Conservation (phyloP, 2,888 invertebrate species). For the Metacarcinus magister region DNA sequence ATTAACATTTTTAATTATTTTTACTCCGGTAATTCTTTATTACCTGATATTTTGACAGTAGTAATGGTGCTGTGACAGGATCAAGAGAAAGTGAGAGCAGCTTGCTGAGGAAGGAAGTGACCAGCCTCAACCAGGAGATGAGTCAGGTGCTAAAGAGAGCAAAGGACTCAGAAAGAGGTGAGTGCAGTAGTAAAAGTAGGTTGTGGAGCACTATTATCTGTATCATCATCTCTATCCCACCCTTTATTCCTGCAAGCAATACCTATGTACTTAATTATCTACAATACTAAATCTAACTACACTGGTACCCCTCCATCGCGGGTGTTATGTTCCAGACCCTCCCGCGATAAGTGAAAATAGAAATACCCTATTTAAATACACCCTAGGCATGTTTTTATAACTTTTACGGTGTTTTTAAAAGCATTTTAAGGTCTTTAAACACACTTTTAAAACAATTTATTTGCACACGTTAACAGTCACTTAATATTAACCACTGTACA, state of each 20-base stretch:
- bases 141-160: slow-evolving; percentile 85
- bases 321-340: no score
- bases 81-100: slow-evolving; percentile 75
- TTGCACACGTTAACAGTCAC: no score
- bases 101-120: slow-evolving; percentile 86
- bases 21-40: neutral
- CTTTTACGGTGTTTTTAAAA: no score
- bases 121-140: slow-evolving; percentile 86
- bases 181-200: neutral
- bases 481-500: no score
- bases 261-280: no score
- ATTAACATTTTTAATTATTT: neutral
- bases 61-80: slow-evolving; percentile 67
- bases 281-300: no score
- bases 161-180: slow-evolving; percentile 86
- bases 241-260: neutral
- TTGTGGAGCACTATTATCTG: neutral
- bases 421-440: no score
- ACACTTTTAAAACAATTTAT: no score
- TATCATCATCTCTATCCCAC: neutral
- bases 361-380: no score
- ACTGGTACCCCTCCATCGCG: no score
- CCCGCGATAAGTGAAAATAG: no score
- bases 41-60: slow-evolving; percentile 53
- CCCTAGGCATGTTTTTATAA: no score